A percentile compares a stretch with the other conserved stretches of the same genome.
Conservation (phyloP, 30 jellyfish, hydroid and myxozoan species). For the Clytia hemisphaerica region DNA sequence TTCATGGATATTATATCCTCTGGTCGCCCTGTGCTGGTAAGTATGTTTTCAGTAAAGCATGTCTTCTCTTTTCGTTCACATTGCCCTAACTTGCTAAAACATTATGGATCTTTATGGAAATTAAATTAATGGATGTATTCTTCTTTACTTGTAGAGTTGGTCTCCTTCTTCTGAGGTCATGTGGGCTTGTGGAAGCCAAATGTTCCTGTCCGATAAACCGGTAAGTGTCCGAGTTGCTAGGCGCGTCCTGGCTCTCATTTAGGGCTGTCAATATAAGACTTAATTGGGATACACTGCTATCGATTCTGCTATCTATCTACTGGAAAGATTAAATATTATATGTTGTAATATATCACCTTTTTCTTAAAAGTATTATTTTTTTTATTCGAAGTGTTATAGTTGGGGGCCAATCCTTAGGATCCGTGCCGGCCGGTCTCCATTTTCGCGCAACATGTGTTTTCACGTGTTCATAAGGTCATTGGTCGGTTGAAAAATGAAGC, state of each 20-base stretch:
- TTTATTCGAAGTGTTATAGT: background rate
- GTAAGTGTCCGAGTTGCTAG: slow-evolving; percentile 11
- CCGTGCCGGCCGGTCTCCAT: too few relatives aligned
- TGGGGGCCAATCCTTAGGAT: background rate
- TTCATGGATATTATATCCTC: too few relatives aligned
- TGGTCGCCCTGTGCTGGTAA: background rate
- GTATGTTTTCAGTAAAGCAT: background rate
- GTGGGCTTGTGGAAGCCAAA: slow-evolving; percentile 86
- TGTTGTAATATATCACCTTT: background rate
- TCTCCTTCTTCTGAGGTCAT: slow-evolving; percentile 58
- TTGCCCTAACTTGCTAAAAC: too few relatives aligned
- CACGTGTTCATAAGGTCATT: too few relatives aligned
- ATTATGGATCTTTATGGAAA: background rate
- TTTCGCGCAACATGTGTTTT: too few relatives aligned
- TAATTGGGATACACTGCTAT: background rate
- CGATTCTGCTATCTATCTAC: background rate
- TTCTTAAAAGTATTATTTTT: background rate
- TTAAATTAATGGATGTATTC: background rate
- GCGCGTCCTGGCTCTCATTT: background rate
- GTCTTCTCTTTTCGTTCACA: too few relatives aligned
- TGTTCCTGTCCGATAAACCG: slow-evolving; percentile 50
- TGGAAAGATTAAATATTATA: background rate
- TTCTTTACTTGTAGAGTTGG: slow-evolving; percentile 64
- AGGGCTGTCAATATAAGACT: background rate
- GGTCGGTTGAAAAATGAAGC: too few relatives aligned